Evolutionary conservation across 2,113 vertebrate genomes (phyloP), one percentile per base, ranked within the genome.

Genomic region (Microcebus ravelobensis): DNA sequence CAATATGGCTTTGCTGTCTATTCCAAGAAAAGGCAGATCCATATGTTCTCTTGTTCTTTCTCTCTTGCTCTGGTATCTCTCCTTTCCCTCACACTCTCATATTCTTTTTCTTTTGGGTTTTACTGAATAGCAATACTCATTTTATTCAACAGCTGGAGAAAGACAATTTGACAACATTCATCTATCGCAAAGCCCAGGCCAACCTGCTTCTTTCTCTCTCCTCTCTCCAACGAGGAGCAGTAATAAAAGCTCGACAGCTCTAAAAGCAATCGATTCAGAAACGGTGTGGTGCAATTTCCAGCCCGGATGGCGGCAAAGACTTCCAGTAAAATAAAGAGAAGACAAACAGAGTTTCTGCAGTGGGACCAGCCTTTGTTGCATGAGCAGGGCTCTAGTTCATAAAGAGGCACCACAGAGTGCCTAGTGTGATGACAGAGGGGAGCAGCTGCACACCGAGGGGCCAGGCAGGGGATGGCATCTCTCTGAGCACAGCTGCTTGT

Each of bases 241-340:
- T 97, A 98, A 97, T 98, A 98, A 98, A 98, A 98, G 96, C 97
- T 98, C 98, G 97, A 97, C 95, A 96, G 97, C 96, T 98, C 92
- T 98, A 98, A 98, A 98, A 96, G 97, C 97, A 98, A 99, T 99
- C 90, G 27, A 99, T 99, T 98, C 88, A 94, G 96, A 97, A 97
- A 97, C 71, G 74, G 96, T 92, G 61, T 93, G 95, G 96, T 93
- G 91, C 98, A 98, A 98, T 99, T 98, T 98, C 97, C 96, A 98
- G 97, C 73, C 92, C 14, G 95, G 97, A 98, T 96, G 98, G 97
- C 92, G 89, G 95, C 92, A 85, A 97, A 86, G 82, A 96, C 86
- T 98, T 98, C 96, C 97, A 98, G 97, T 95, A 98, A 97, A 98
- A 98, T 92, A 98, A 98, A 98, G 91, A 90, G 88, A 96, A 97